Percentiles rank a stretch among this genome's conserved stretches.
Conservation (phyloP, 2,888 invertebrate genomes). For the Gryllus longicercus region DNA sequence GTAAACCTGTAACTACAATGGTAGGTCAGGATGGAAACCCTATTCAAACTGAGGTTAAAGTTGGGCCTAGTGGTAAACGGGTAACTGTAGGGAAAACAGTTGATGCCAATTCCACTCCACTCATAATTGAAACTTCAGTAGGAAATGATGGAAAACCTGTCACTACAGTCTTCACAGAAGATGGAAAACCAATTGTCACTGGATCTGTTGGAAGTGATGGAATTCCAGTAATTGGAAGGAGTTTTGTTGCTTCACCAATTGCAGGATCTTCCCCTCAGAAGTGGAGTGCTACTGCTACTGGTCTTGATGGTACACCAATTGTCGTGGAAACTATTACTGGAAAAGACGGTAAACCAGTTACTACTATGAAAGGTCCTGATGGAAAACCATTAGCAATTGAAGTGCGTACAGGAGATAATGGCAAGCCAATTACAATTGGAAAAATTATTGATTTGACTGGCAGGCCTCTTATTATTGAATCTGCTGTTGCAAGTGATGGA, state of each 20-base stretch:
- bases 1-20: slow-evolving; percentile 19
- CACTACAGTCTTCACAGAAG: slow-evolving; percentile 35
- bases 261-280: slow-evolving; percentile 36
- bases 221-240: slow-evolving; percentile 2
- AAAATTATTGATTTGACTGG: slow-evolving; percentile 11
- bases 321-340: slow-evolving; percentile 38
- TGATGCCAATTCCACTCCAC: background rate
- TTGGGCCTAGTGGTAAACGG: slow-evolving; percentile 20
- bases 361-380: slow-evolving; percentile 19
- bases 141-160: slow-evolving; percentile 43
- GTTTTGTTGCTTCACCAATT: background rate
- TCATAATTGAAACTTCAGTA: slow-evolving; percentile 36
- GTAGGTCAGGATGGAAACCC: slow-evolving; percentile 22
- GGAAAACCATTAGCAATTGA: slow-evolving; percentile 8
- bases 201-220: background rate
- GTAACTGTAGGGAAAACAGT: slow-evolving; percentile 5
- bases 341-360: slow-evolving; percentile 44
- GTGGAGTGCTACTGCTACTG: slow-evolving; percentile 42
- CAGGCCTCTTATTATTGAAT: background rate
- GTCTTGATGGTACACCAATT: slow-evolving; percentile 41
- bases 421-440: background rate
- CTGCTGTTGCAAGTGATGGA: slow-evolving; percentile 17
- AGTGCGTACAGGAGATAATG: background rate
- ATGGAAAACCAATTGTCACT: slow-evolving; percentile 2
- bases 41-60: background rate